Evolutionary conservation across 2,113 vertebrate species (phyloP), one percentile per base, ranked within the genome.

Genomic region (Oncorhynchus mykiss): DNA sequence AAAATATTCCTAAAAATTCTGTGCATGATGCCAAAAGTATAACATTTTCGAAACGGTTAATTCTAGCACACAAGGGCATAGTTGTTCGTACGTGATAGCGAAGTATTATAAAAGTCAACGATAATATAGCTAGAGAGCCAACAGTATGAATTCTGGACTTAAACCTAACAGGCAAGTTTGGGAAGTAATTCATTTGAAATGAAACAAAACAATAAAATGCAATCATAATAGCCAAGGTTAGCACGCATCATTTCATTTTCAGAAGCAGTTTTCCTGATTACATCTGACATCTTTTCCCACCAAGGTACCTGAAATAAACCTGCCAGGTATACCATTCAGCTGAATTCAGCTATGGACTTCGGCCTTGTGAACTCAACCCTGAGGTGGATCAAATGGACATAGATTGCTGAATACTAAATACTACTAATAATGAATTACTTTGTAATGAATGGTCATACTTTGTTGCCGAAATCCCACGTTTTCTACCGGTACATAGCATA

Each of bases 1-100:
- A 75, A 72, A 71, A 86, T 72, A 77, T 85, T 89, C 78, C 85
- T 84, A 90, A 86, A 73, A 86, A 77, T 24, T 70, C 74, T 81
- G 83, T 81, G 88, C 81, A 86, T 77, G 83, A 83, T 81, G 86
- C 71, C 67, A 78, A 85, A 82, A 85, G 74, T 9, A 67, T 27
- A 62, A 76, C 45, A 72, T 2, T 11, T 60, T 73, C 51, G 34
- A 85, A 81, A 85, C 69, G 73, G 20, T 67, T 73, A 70, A 74
- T 68, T 82, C 69, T 73, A 78, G 80, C 74, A 73, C 78, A 80
- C 71, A 67, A 22, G 34, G 71, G 54, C 3, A 72, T 67, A 62
- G 48, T 20, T 1, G 24, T 54, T 75, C 66, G 39, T 73, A 68
- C 59, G 62, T 80, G 79, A 25, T 73, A 67, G 54, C 68, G 78